Conservation (phyloP, 35 echinoderm and acorn worm species). For the Ptychodera flava region DNA sequence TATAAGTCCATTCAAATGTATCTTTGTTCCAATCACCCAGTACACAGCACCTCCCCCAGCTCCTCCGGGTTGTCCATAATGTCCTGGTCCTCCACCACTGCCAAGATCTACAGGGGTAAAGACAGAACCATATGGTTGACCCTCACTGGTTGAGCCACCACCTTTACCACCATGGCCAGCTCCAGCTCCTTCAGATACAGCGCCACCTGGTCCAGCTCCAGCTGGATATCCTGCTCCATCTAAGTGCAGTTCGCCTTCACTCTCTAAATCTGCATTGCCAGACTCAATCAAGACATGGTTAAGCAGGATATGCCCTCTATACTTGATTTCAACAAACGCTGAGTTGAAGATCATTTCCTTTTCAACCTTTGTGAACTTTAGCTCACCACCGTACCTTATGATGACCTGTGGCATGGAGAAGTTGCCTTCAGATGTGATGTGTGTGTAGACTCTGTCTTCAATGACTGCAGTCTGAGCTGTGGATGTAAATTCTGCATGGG, state of each 20-base stretch:
- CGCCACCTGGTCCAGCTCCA: slow-evolving; percentile 49
- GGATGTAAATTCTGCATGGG: slow-evolving; percentile 51
- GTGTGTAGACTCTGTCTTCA: slow-evolving; percentile 65
- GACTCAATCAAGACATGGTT: slow-evolving; percentile 76
- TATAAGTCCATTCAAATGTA: slow-evolving; percentile 78
- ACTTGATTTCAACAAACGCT: slow-evolving; percentile 75
- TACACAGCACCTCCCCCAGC: slow-evolving; percentile 65
- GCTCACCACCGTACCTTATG: slow-evolving; percentile 59
- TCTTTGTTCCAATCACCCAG: slow-evolving; percentile 59
- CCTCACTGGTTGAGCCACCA: slow-evolving; percentile 55
- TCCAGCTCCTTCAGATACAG: slow-evolving; percentile 10
- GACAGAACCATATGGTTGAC: slow-evolving; percentile 72
- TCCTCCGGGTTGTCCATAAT: slow-evolving; percentile 31
- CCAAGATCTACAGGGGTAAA: slow-evolving; percentile 49
- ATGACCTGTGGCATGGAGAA: slow-evolving; percentile 67
- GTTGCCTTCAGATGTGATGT: slow-evolving; percentile 74
- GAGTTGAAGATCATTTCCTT: slow-evolving; percentile 57
- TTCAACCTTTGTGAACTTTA: slow-evolving; percentile 36
- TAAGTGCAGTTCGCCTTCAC: slow-evolving; percentile 54
- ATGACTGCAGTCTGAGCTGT: slow-evolving; percentile 78
- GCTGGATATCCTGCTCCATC: slow-evolving; percentile 57
- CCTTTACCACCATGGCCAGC: slow-evolving; percentile 53
- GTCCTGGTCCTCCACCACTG: slow-evolving; percentile 71
- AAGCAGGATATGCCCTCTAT: slow-evolving; percentile 50
- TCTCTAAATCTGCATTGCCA: slow-evolving; percentile 79